phyloP scores from a whole-genome alignment of 2,888 invertebrate genomes.

The Achlya flavicornis region DNA sequence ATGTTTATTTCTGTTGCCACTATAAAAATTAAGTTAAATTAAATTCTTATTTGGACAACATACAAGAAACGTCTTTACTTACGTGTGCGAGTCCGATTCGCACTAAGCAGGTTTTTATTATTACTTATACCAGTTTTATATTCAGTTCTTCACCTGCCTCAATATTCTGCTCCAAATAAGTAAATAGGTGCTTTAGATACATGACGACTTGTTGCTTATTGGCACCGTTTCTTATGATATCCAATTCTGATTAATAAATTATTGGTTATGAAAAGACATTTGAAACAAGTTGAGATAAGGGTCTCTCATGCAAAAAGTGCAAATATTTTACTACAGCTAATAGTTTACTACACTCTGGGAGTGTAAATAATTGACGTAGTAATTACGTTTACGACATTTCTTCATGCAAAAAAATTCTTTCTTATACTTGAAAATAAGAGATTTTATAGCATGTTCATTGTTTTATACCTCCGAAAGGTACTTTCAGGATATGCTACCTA shows the following conservation, averaged over 20 bases:
- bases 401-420: no score
- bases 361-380: no score
- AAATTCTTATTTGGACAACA: no score
- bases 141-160: not conserved
- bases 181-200: not conserved
- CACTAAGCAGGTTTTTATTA: not conserved
- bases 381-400: no score
- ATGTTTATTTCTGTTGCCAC: no score
- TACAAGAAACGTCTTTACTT: no score
- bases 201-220: not conserved
- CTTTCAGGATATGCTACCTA: not conserved
- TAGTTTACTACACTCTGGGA: not conserved
- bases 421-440: constrained; percentile 4
- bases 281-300: not conserved
- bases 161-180: not conserved
- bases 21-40: no score
- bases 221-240: not conserved
- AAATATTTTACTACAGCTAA: not conserved
- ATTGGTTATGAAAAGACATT: not conserved
- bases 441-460: constrained; percentile 18
- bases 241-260: not conserved
- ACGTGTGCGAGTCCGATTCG: no score
- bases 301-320: not conserved
- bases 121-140: not conserved
- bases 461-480: not conserved